Percentiles rank a stretch among this genome's conserved stretches.
Evolutionary conservation across 2,888 invertebrate species (phyloP).

Genomic region (Protonemura montana): DNA sequence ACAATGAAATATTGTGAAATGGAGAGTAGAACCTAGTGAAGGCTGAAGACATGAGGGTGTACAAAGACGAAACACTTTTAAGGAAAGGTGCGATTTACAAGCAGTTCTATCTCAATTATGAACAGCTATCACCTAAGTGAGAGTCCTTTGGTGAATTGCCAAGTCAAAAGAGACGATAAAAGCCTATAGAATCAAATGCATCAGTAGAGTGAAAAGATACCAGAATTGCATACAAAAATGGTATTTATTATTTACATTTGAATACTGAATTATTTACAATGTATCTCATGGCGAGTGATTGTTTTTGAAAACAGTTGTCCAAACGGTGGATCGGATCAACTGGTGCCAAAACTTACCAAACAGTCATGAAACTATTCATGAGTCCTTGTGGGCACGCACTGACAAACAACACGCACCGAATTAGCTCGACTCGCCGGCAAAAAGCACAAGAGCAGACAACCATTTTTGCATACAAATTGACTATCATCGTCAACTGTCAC

Average conservation of each 20-base stretch:
- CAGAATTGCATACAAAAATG: constrained; percentile 49
- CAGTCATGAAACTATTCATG: constrained; percentile 88
- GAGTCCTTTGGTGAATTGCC: no score
- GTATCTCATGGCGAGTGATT: neutral
- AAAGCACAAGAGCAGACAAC: neutral
- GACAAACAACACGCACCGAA: constrained; percentile 65
- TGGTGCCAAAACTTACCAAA: constrained; percentile 74
- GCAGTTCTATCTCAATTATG: no score
- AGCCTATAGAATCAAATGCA: neutral
- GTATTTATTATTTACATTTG: constrained; percentile 42
- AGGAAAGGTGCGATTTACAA: no score
- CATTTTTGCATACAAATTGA: constrained; percentile 62
- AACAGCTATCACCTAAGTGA: no score
- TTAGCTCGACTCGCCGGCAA: constrained; percentile 23
- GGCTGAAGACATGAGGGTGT: no score
- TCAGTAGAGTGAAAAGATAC: constrained; percentile 20
- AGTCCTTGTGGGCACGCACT: constrained; percentile 86
- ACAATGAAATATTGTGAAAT: no score
- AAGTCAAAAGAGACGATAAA: no score
- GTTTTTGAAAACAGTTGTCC: constrained; percentile 7
- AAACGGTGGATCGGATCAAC: neutral
- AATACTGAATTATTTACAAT: neutral
- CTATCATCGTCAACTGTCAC: neutral
- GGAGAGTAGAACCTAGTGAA: no score
- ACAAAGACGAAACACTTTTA: no score